Evolutionary conservation across 2,888 invertebrate species (phyloP).

Genomic region (Melieria picta): DNA sequence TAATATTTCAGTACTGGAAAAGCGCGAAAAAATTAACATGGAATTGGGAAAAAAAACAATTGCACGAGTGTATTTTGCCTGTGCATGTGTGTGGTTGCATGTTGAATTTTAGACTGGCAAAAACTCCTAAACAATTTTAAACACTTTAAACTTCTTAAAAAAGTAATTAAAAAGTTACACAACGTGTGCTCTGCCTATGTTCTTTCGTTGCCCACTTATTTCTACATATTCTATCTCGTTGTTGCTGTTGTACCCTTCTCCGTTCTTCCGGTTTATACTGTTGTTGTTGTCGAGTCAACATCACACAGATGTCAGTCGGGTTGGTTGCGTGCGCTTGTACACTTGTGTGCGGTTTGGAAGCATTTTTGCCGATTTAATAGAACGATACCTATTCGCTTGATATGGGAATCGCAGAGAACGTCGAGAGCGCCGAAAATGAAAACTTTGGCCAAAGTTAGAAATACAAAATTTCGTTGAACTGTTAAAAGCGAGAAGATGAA

Average conservation of each 20-base stretch:
- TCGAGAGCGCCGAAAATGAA: conserved; percentile 35
- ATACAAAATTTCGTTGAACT: conserved; percentile 20
- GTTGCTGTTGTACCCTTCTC: conserved; percentile 5
- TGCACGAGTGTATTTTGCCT: too few species aligned
- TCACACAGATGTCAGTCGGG: conserved; percentile 3
- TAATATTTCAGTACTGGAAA: too few species aligned
- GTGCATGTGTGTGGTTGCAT: too few species aligned
- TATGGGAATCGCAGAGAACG: too few species aligned
- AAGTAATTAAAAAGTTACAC: conserved; percentile 62
- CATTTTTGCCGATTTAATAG: conserved; percentile 32
- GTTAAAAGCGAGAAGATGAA: conserved; percentile 20
- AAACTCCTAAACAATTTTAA: conserved; percentile 35
- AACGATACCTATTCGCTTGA: too few species aligned
- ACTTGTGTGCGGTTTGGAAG: conserved; percentile 18
- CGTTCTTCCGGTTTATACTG: background rate
- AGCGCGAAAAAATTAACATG: too few species aligned
- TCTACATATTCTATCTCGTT: background rate
- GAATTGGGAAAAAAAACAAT: too few species aligned
- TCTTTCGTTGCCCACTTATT: background rate
- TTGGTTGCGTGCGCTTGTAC: conserved; percentile 22
- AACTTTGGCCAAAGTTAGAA: conserved; percentile 30
- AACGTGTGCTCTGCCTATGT: conserved; percentile 15
- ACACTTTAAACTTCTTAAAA: conserved; percentile 52
- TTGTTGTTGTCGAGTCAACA: conserved; percentile 13
- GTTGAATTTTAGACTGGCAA: background rate